Evolutionary conservation across 2,113 vertebrate species (phyloP).

Genomic region (Alligator mississippiensis): DNA sequence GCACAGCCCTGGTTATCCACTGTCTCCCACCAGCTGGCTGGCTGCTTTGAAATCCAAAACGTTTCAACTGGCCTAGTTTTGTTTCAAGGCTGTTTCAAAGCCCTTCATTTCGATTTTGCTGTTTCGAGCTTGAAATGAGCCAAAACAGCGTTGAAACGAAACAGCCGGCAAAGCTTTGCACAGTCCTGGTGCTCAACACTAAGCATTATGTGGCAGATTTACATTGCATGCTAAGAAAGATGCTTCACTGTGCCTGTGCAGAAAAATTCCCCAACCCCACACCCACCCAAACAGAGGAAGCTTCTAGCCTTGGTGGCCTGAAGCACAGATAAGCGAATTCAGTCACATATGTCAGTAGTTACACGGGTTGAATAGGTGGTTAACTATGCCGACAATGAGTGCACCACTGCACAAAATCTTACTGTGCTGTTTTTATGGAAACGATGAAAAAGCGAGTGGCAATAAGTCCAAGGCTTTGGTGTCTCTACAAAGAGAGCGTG

Average conservation of each 20-base stretch:
- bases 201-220: background rate
- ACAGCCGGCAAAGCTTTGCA: too few relatives aligned
- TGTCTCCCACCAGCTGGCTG: too few relatives aligned
- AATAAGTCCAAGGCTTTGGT: background rate
- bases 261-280: conserved; percentile 21
- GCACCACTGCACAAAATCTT: background rate
- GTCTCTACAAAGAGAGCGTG: background rate
- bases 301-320: conserved; percentile 19
- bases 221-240: background rate
- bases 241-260: background rate
- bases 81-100: too few relatives aligned
- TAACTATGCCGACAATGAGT: background rate
- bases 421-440: background rate
- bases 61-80: too few relatives aligned
- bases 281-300: background rate
- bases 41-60: too few relatives aligned
- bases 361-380: background rate
- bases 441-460: background rate
- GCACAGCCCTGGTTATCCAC: too few relatives aligned
- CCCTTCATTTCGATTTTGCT: too few relatives aligned
- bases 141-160: too few relatives aligned
- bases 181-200: too few relatives aligned
- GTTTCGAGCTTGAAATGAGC: too few relatives aligned
- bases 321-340: background rate
- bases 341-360: background rate